Evolutionary conservation across 2,113 vertebrate species (phyloP), one percentile per base, ranked within the genome.

Genomic region (Burhinus oedicnemus): DNA sequence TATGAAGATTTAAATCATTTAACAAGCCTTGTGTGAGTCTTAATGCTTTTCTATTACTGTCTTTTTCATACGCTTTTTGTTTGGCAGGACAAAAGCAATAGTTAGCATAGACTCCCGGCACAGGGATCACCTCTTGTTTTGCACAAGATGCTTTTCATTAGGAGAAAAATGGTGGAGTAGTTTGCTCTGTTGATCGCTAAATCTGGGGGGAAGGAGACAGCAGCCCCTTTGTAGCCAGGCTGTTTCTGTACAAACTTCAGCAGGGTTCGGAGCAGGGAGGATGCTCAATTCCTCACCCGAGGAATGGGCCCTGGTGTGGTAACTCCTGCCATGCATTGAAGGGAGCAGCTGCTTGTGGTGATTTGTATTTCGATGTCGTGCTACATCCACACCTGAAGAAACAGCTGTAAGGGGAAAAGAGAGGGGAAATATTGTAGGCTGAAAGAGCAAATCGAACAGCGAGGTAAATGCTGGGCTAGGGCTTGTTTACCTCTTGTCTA

Each of bases 1-100:
- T 97, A 97, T 98, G 97, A 97, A 96, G 97, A 97, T 97, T 98
- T 98, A 98, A 98, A 98, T 98, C 82, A 98, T 98, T 98, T 98
- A 97, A 96, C 97, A 97, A 98, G 97, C 96, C 97, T 97, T 75
- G 69, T 97, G 97, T 94, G 92, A 83, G 83, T 87, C 96, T 93
- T 95, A 95, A 96, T 97, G 97, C 29, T 49, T 69, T 90, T 83
- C 91, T 83, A 83, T 87, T 74, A 47, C 71, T 89, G 68, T 60
- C 42, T 79, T 83, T 92, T 86, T 78, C 42, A 34, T 25, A 54
- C 6, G n/a, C 38, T 71, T 91, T 90, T 95, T 80, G 83, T 86
- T 74, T 69, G 79, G 23, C 30, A 52, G 79, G 60, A 55, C 76
- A 95, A 78, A 83, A 80, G 42, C 29, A 49, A 38, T 30, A 17